Conservation (phyloP, 2,888 invertebrate genomes). For the Noctuana brunneofusca region DNA sequence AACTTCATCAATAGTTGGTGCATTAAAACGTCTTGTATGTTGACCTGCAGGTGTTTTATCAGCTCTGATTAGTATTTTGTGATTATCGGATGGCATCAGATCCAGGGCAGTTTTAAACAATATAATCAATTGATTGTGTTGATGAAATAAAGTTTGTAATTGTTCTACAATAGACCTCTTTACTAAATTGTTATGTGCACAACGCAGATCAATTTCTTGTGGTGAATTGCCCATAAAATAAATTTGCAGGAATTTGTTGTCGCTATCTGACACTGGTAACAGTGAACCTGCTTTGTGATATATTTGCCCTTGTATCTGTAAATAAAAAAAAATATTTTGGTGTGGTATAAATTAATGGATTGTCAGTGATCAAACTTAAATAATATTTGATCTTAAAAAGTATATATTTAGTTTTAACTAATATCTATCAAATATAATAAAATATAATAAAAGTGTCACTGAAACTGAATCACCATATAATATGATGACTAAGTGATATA, state of each 20-base stretch:
- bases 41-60: conserved; percentile 47
- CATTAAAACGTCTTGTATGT: conserved; percentile 53
- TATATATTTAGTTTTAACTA: no score
- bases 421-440: no score
- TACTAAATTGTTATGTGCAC: conserved; percentile 41
- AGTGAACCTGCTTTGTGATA: conserved; percentile 42
- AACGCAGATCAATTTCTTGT: conserved; percentile 41
- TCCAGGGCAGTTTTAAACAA: conserved; percentile 44
- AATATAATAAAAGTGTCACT: no score
- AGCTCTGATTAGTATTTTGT: conserved; percentile 43
- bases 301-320: conserved; percentile 44
- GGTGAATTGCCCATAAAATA: conserved; percentile 44
- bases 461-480: not conserved
- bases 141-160: conserved; percentile 39
- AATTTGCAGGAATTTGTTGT: conserved; percentile 44
- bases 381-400: conserved; percentile 34
- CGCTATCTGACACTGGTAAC: conserved; percentile 39
- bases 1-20: conserved; percentile 44
- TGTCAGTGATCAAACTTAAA: conserved; percentile 38
- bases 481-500: not conserved
- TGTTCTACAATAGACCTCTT: conserved; percentile 44
- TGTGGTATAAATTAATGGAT: conserved; percentile 35
- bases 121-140: conserved; percentile 36
- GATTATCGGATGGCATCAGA: conserved; percentile 42
- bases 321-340: conserved; percentile 34